Evolutionary conservation across 2,113 vertebrate genomes (phyloP).

Genomic region (Oryzias celebensis): DNA sequence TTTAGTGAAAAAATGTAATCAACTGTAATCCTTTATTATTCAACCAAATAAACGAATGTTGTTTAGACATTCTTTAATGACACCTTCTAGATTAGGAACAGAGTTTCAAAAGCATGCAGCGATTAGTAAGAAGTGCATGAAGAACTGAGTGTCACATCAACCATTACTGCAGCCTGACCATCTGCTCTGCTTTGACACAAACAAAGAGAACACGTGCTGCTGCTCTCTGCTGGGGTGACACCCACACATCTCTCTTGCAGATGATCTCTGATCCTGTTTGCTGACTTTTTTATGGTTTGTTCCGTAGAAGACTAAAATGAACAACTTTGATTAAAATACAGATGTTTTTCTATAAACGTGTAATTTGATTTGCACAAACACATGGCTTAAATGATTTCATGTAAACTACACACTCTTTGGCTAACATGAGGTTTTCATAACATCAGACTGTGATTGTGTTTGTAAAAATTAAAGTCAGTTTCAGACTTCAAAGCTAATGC

Average conservation of each 20-base stretch:
- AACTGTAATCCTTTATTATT: background rate
- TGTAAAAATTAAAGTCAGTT: background rate
- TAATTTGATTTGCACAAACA: too few relatives aligned
- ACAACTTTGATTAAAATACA: too few relatives aligned
- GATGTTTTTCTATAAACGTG: too few relatives aligned
- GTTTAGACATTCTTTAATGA: background rate
- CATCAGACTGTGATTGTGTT: background rate
- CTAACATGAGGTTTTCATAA: background rate
- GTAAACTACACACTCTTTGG: background rate
- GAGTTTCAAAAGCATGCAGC: slow-evolving; percentile 31
- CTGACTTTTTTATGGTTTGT: background rate
- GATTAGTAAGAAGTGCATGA: slow-evolving; percentile 64
- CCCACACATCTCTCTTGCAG: slow-evolving; percentile 49
- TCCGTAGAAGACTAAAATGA: too few relatives aligned
- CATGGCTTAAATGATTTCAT: too few relatives aligned
- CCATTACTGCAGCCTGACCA: slow-evolving; percentile 75
- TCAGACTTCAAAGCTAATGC: background rate
- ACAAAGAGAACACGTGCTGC: slow-evolving; percentile 75
- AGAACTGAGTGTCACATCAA: slow-evolving; percentile 58
- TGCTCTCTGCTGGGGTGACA: slow-evolving; percentile 67
- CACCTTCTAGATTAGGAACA: slow-evolving; percentile 1
- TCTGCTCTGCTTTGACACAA: slow-evolving; percentile 80
- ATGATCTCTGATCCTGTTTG: slow-evolving; percentile 43
- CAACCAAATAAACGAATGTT: background rate
- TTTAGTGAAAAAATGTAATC: background rate